Conservation (phyloP, 2,888 invertebrate genomes). For the Andrena chrysosceles region DNA sequence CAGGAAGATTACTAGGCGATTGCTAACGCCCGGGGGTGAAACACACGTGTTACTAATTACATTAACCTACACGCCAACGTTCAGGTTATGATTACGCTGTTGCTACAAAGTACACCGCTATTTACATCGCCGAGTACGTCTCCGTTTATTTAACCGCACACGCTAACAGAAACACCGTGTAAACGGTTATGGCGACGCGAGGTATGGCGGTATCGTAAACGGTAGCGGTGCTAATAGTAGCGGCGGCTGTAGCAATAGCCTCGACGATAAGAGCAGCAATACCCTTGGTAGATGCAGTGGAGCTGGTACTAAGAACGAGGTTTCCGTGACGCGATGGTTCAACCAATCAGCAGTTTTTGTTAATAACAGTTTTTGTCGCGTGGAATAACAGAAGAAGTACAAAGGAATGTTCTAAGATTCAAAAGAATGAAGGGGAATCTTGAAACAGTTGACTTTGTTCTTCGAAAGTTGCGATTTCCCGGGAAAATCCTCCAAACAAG, state of each 20-base stretch:
- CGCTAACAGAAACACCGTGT: constrained; percentile 39
- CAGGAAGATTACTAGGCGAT: neutral
- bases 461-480: neutral
- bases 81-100: constrained; percentile 30
- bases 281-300: neutral
- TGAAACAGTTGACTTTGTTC: neutral
- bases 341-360: constrained; percentile 27
- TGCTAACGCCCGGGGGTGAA: neutral
- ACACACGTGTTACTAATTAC: constrained; percentile 16
- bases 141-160: constrained; percentile 46
- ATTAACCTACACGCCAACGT: constrained; percentile 3
- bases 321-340: constrained; percentile 17
- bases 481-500: neutral
- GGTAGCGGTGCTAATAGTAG: constrained; percentile 40
- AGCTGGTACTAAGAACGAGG: constrained; percentile 23
- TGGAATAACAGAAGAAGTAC: no score
- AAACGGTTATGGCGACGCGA: constrained; percentile 49
- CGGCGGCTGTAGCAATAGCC: constrained; percentile 36
- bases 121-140: constrained; percentile 34
- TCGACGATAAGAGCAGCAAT: constrained; percentile 33
- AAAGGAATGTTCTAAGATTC: no score
- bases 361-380: neutral
- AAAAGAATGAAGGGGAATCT: no score
- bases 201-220: constrained; percentile 48
- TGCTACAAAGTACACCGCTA: constrained; percentile 28